Percentiles rank a stretch among this genome's conserved stretches.
Conservation (phyloP, 1,140 invertebrate genomes). For the Agrypnia vestita region DNA sequence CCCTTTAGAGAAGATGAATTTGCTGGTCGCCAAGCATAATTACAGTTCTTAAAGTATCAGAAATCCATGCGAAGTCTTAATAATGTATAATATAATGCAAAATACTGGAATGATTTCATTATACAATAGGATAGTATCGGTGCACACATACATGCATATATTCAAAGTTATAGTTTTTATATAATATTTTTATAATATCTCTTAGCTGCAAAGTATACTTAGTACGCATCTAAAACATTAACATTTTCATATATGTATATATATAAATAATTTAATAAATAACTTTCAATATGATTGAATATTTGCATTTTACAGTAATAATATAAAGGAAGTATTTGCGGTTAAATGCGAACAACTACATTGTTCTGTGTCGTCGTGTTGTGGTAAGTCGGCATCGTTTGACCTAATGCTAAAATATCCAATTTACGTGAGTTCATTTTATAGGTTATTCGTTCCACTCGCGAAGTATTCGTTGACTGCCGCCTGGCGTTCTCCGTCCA, state of each 20-base stretch:
- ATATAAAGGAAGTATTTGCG: constrained; percentile 12
- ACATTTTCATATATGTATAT: constrained; percentile 4
- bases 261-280: constrained; percentile 27
- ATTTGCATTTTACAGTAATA: constrained; percentile 26
- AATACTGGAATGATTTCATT: background rate
- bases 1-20: too few species aligned
- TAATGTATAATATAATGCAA: background rate
- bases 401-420: constrained; percentile 36
- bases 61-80: background rate
- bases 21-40: too few species aligned
- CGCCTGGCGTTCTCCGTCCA: constrained; percentile 14
- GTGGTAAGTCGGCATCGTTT: constrained; percentile 7
- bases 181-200: constrained; percentile 17
- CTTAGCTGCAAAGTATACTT: constrained; percentile 31
- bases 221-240: constrained; percentile 38
- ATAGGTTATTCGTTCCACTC: constrained; percentile 49
- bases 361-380: constrained; percentile 7
- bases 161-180: background rate
- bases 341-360: constrained; percentile 33
- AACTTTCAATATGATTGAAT: constrained; percentile 27
- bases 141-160: constrained; percentile 10
- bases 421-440: constrained; percentile 46
- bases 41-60: too few species aligned
- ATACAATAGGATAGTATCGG: background rate
- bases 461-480: constrained; percentile 40